These are phyloP conservation scores for Drosophila takahashii DNA, from an alignment of 1,140 invertebrate species.

Conservation along the genomic window DNA sequence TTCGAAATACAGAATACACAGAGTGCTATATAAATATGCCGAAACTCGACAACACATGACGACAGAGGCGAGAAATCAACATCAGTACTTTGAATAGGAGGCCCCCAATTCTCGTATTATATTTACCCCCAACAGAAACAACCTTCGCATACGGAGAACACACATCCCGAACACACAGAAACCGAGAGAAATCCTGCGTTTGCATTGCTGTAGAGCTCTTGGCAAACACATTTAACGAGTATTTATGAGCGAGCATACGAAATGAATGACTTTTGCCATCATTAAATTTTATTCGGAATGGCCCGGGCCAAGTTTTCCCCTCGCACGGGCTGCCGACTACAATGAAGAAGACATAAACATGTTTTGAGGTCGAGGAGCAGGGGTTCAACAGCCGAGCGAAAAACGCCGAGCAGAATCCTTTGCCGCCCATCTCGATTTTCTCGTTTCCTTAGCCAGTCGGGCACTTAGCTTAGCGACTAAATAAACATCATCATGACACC, in stretches of 20 bases:
- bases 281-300: constrained; percentile 71
- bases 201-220: constrained; percentile 62
- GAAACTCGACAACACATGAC: constrained; percentile 36
- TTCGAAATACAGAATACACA: constrained; percentile 28
- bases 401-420: constrained; percentile 31
- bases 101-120: constrained; percentile 19
- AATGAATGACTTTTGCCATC: constrained; percentile 77
- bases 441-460: constrained; percentile 37
- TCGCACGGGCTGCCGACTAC: constrained; percentile 32
- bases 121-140: constrained; percentile 29
- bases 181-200: constrained; percentile 46
- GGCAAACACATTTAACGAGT: constrained; percentile 76
- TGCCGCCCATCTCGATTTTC: constrained; percentile 37
- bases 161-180: constrained; percentile 13
- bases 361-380: constrained; percentile 66
- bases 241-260: constrained; percentile 75
- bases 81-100: constrained; percentile 23
- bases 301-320: constrained; percentile 32
- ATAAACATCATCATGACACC: constrained; percentile 77
- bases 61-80: constrained; percentile 53
- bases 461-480: constrained; percentile 69
- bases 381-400: constrained; percentile 49
- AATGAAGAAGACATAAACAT: constrained; percentile 65
- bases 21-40: constrained; percentile 53
- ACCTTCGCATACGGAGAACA: constrained; percentile 5